Conservation (phyloP, 1,140 invertebrate species). For the Aphaenogaster rudis region DNA sequence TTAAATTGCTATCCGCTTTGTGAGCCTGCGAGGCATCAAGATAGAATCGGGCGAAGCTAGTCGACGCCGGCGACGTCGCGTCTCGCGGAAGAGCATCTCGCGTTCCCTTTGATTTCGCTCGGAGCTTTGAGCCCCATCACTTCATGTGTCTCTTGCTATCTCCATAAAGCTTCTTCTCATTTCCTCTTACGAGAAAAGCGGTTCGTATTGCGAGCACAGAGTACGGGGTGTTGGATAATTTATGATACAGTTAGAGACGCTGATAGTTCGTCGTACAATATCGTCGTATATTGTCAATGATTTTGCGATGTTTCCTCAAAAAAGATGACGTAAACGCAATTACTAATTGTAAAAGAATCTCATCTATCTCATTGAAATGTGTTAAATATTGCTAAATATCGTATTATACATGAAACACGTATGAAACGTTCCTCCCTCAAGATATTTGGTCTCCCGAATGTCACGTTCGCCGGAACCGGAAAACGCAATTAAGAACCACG, state of each 20-base stretch:
- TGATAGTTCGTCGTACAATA: not conserved
- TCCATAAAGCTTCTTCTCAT: constrained; percentile 19
- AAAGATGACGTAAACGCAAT: not conserved
- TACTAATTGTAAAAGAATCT: not conserved
- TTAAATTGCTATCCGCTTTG: constrained; percentile 68
- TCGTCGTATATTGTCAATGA: constrained; percentile 6
- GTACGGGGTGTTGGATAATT: constrained; percentile 37
- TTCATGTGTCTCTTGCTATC: constrained; percentile 24
- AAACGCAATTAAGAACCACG: constrained; percentile 43
- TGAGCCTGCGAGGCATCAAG: constrained; percentile 55
- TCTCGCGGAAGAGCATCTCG: constrained; percentile 38
- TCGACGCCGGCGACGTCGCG: constrained; percentile 51
- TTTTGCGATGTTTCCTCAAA: not conserved
- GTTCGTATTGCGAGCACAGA: not conserved
- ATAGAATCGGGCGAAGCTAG: constrained; percentile 17
- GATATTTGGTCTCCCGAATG: not conserved
- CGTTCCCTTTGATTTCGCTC: constrained; percentile 65
- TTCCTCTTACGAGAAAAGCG: constrained; percentile 32
- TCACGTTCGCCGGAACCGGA: not conserved
- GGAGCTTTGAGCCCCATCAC: constrained; percentile 51
- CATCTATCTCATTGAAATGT: not conserved
- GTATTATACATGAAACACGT: too few species aligned
- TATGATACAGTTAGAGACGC: constrained; percentile 43
- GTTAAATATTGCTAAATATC: not conserved
- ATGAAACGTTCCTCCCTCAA: not conserved